phyloP scores from a whole-genome alignment of 2,113 vertebrate genomes.

The Apistogramma diplotaenia region DNA sequence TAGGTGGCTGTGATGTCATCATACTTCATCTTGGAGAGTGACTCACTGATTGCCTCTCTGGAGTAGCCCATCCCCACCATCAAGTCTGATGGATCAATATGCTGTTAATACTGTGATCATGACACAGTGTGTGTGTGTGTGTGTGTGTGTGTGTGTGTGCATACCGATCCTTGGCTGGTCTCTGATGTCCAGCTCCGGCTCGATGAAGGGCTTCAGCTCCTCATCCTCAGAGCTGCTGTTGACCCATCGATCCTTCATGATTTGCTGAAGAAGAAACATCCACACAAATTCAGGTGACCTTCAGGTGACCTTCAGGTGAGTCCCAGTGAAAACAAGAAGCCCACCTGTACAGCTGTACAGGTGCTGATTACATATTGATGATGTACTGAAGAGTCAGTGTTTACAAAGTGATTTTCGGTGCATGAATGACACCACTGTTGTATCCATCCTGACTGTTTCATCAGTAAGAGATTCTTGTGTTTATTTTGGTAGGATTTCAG shows the following conservation, averaged over 20 bases:
- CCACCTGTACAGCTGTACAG: too few relatives aligned
- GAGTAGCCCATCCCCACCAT: slow-evolving; percentile 50
- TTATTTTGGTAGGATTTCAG: too few relatives aligned
- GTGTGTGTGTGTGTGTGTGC: neutral
- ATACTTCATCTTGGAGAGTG: slow-evolving; percentile 45
- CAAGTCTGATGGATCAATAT: slow-evolving; percentile 17
- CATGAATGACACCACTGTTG: neutral
- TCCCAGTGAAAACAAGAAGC: neutral
- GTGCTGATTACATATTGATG: too few relatives aligned
- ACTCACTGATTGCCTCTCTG: slow-evolving; percentile 31
- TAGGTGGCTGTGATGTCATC: slow-evolving; percentile 54
- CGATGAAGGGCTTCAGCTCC: slow-evolving; percentile 15
- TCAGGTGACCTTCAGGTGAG: neutral
- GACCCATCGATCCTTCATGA: slow-evolving; percentile 55
- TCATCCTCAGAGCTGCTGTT: slow-evolving; percentile 19
- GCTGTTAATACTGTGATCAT: neutral
- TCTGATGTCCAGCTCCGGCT: slow-evolving; percentile 40
- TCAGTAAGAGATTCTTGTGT: too few relatives aligned
- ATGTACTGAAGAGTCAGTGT: too few relatives aligned
- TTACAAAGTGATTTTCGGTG: neutral
- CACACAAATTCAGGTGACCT: neutral
- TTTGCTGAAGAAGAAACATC: slow-evolving; percentile 30
- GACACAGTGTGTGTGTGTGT: neutral
- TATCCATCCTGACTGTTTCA: neutral
- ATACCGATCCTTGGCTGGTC: slow-evolving; percentile 43